Base-by-base conservation (phyloP, 2,113 vertebrate species). In the Uria lomvia region DNA sequence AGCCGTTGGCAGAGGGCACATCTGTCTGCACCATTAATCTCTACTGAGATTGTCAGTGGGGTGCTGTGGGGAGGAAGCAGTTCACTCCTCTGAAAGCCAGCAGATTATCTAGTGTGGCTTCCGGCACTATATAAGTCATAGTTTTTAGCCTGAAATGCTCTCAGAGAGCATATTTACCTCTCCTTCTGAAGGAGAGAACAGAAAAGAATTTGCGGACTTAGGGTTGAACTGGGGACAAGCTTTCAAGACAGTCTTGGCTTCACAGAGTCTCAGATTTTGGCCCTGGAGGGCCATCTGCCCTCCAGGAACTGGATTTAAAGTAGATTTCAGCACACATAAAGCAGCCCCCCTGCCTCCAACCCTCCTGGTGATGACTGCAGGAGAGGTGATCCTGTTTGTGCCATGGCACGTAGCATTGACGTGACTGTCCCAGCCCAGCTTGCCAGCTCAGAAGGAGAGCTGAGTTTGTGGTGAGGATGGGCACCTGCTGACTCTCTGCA, bases 401-500 rank as follows among this genome's bases (percentile, higher is more conserved):
- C 92, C 90, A 88, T 13, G 65, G 68, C 92, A 95, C 32, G 27
- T 22, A 92, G 60, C 82, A 74, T 8, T 92, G 88, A 95, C 21
- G 34, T 79, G 85, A 71, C 75, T 80, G 72, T 82, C 59, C 67
- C 34, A 16, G 65, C n/a, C 66, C 90, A 81, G 86, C 72, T 14
- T 80, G 94, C 75, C 86, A 90, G 52, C 75, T 92, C 79, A 86
- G 82, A 89, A 83, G 92, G 66, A 96, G 75, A 95, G 26, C 50
- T 12, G 71, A 22, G 18, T 60, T 93, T 95, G 67, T 75, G 86
- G 88, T 79, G 92, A 90, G 49, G 66, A 88, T 45, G 75, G 92
- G 81, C 85, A 94, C 84, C 90, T 95, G 96, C 81, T 95, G 88
- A 82, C 38, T 92, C 87, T 74, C 81, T 76, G 84, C 67, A 85